These are phyloP conservation scores for Grapholita molesta DNA, from an alignment of 1,140 invertebrate genomes.

Conservation along the genomic window DNA sequence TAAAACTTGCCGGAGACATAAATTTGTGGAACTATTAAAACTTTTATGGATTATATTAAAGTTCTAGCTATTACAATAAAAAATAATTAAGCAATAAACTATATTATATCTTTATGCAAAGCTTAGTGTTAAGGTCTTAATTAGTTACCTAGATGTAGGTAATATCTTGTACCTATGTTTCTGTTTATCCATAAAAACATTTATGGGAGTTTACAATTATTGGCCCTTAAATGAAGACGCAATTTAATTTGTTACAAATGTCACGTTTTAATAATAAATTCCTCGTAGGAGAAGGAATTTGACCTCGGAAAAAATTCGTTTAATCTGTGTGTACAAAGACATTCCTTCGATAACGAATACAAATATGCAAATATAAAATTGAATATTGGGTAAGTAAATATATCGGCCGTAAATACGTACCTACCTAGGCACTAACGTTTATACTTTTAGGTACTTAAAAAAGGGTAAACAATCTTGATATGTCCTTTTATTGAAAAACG, in stretches of 20 bases:
- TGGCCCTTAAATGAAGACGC: background rate
- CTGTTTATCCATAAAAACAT: background rate
- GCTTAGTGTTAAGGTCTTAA: background rate
- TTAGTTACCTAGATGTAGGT: background rate
- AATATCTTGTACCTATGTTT: background rate
- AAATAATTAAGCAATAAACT: background rate
- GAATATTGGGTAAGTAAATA: too few species aligned
- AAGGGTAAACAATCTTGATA: too few species aligned
- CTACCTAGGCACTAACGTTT: background rate
- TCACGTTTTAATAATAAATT: background rate
- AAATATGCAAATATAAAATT: background rate
- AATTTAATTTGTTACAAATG: background rate
- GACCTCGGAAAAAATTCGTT: background rate
- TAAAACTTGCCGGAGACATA: slow-evolving; percentile 13
- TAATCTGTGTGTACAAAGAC: background rate
- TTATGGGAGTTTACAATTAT: background rate
- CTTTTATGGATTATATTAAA: background rate
- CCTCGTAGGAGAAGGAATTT: background rate
- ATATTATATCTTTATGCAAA: background rate
- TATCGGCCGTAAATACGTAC: background rate
- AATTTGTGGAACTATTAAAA: slow-evolving; percentile 14
- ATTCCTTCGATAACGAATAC: background rate
- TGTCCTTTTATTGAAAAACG: too few species aligned
- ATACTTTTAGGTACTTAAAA: background rate
- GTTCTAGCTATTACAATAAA: background rate